Evolutionary conservation across 2,797 vertebrate genomes (phyloP).

Genomic region (Varecia variegata): DNA sequence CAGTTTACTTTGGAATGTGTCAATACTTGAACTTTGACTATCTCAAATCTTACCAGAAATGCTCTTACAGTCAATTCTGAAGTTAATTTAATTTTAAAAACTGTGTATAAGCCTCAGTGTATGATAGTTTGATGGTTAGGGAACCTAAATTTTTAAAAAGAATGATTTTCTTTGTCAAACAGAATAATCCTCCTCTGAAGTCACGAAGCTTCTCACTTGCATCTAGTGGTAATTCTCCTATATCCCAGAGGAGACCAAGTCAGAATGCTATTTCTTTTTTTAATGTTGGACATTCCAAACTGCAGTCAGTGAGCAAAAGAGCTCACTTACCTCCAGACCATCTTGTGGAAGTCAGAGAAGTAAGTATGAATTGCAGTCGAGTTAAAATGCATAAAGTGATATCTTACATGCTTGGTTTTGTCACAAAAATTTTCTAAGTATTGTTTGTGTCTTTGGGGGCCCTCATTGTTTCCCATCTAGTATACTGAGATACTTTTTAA

Average conservation of each 20-base stretch:
- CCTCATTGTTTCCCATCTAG: background rate
- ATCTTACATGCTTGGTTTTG: background rate
- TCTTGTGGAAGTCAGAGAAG: constrained; percentile 96
- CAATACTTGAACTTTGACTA: constrained; percentile 18
- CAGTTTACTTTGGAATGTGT: background rate
- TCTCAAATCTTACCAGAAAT: constrained; percentile 34
- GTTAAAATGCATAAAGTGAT: constrained; percentile 2
- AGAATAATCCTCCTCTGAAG: constrained; percentile 97
- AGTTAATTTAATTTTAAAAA: constrained; percentile 44
- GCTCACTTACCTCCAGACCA: constrained; percentile 92
- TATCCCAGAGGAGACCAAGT: constrained; percentile 92
- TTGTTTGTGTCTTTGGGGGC: background rate
- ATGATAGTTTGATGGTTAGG: background rate
- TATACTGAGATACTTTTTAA: background rate
- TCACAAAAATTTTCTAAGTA: background rate
- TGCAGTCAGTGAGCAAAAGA: constrained; percentile 90
- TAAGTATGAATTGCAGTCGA: constrained; percentile 78
- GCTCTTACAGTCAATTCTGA: background rate
- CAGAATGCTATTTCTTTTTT: constrained; percentile 92
- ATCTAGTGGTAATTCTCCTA: constrained; percentile 94
- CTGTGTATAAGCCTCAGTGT: background rate
- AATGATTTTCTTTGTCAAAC: constrained; percentile 80
- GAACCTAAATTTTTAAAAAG: background rate
- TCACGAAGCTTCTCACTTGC: constrained; percentile 96
- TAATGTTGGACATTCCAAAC: constrained; percentile 91